Evolutionary conservation across 2,113 vertebrate genomes (phyloP), one percentile per base, ranked within the genome.

Genomic region (Perccottus glenii): DNA sequence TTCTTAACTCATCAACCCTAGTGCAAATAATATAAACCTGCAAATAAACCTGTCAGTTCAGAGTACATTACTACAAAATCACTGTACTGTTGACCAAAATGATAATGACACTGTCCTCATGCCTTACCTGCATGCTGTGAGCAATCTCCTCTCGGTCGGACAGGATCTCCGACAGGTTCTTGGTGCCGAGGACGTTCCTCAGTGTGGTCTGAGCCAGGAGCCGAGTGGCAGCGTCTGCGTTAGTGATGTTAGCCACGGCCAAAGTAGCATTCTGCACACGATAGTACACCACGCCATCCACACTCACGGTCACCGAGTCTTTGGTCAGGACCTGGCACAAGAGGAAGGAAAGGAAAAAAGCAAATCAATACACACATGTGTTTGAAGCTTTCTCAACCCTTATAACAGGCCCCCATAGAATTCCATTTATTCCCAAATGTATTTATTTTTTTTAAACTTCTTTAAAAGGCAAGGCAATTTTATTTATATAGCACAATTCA

Each of bases 221-320:
- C 0, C 95, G 94, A 0, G 96, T 98, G 7, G 97, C 96, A 0
- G 96, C 94, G 67, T 98, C 95, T 0, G 95, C 95, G 0, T 99
- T 96, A 15, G 95, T 98, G 92, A 99, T 94, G 62, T 99, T 98
- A 0, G 95, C 95, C 32, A 99, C 96, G 0, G 96, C 96, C 57
- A 96, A 89, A 19, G 91, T 96, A 10, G 96, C 95, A 0, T 99
- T 98, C 87, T 97, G 95, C 5, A 99, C 96, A 0, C 95, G 92
- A 92, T 98, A 99, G 75, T 98, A 99, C 62, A 99, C 97, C 84
- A 98, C 96, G 0, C 96, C 98, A 0, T 99, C 96, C 47, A 99
- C 98, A 0, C 95, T 96, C 15, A 99, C 47, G 0, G 96, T 98
- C 89, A 99, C 98, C 0, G 98, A 99, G 74, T 99, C 97, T 85